Evolutionary conservation across 2,888 invertebrate species (phyloP), one percentile per base, ranked within the genome.

Genomic region (Callyntrura guangdongensis): DNA sequence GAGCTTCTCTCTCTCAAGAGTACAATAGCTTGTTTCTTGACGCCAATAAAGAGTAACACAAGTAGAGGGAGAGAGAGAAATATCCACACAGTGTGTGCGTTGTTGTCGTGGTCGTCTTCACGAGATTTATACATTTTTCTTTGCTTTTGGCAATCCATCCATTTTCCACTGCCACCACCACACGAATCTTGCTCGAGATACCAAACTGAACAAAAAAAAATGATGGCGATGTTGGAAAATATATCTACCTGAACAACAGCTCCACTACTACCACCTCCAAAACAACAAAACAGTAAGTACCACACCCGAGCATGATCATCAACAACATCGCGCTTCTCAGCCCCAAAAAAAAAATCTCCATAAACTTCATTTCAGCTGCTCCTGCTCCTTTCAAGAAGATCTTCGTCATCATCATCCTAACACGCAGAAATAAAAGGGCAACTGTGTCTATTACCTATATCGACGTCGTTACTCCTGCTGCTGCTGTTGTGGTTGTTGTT

Each of bases 91-190:
- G 8, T 56, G 14, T 56, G 14, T 56, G 14, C n/a, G 6, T 4
- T 56, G 56, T 56, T n/a, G n/a, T 56, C 12, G 47, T 47, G 11
- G 11, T 47, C 5, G 47, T 47, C 47, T 5, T 47, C 47, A 47
- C 20, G 20, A 20, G 17, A 59, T 17, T 3, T 20, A 8, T 20
- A 59, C 59, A n/a, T 59, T 20, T 59, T 59, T 59, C 17, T 72
- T 72, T 72, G 69, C 69, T 72, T 72, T 72, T 72, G 69, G 69
- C 69, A 72, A 45, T n/a, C 22, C 45, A 72, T 67, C 67, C 67
- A 67, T 27, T n/a, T n/a, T n/a, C n/a, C n/a, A n/a, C n/a, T n/a
- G n/a, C n/a, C n/a, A n/a, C n/a, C n/a, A n/a, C n/a, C n/a, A n/a
- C n/a, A n/a, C n/a, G n/a, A n/a, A n/a, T n/a, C n/a, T n/a, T n/a